Evolutionary conservation across 2,888 invertebrate species (phyloP), one percentile per base, ranked within the genome.

Genomic region (Eumerus sabulonum): DNA sequence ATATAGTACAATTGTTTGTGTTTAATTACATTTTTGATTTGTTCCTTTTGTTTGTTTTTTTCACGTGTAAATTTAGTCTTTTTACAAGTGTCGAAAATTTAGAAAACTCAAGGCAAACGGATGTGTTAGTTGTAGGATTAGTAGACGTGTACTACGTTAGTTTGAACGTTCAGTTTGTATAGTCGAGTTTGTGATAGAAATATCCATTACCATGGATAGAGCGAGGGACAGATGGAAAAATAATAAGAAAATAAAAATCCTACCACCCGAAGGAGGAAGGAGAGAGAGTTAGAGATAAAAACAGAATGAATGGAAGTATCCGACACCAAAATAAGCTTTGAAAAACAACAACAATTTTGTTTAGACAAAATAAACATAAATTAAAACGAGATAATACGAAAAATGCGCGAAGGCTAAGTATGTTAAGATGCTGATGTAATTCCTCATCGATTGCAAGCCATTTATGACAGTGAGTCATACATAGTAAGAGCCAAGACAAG

Each of bases 271-370:
- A 53, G 14, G 17, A 42, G 27, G n/a, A 40, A 50, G n/a, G 27
- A 27, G 27, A 27, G 27, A 7, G 5, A 27, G 42, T 42, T 42
- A 42, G 40, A 19, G 14, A 36, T 2, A 11, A 7, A 13, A 48
- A 42, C 16, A 60, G 35, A 36, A 54, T 7, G 27, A 27, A 27
- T 7, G 27, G 27, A 27, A 27, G 27, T 27, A 13, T 44, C 57
- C 50, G 45, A 44, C 67, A 59, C 67, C 67, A 36, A 48, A 16
- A 45, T 13, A 38, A 53, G 59, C 54, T 54, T 47, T 12, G 53
- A 9, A 70, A 70, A 70, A 62, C 70, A 70, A 70, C 70, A 70
- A 70, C 70, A 70, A 62, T 60, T 53, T 17, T 16, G 13, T 40
- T 27, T 38, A 9, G 42, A 44, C n/a, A 36, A 51, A 47, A 19